Evolutionary conservation across 64 coral and sea anemone genomes (phyloP).

Genomic region (Platygyra sinensis): DNA sequence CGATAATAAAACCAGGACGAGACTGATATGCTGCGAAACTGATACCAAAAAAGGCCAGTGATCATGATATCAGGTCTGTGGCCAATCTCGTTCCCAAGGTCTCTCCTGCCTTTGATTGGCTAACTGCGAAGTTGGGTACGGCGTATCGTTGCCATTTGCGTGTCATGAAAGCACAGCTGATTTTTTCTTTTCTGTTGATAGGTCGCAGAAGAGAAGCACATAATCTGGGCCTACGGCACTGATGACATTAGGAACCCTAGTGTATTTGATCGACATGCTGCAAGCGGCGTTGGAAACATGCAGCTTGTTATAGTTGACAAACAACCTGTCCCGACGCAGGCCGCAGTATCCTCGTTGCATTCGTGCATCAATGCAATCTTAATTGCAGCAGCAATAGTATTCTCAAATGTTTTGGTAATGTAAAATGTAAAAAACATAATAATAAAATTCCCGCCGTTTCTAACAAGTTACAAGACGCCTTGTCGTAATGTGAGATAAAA

Average conservation of each 20-base stretch:
- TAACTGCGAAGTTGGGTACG: too few relatives aligned
- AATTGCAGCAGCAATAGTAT: not conserved
- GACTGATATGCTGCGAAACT: too few relatives aligned
- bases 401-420: not conserved
- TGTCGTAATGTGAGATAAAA: too few relatives aligned
- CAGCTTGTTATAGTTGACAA: not conserved
- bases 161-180: not conserved
- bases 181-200: not conserved
- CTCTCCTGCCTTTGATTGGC: not conserved
- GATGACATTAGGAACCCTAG: not conserved
- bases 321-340: not conserved
- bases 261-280: not conserved
- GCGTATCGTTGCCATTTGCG: too few relatives aligned
- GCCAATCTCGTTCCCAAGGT: too few relatives aligned
- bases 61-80: too few relatives aligned
- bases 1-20: too few relatives aligned
- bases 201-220: not conserved
- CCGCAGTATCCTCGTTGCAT: not conserved
- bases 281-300: not conserved
- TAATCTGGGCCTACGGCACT: not conserved
- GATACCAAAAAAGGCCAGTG: too few relatives aligned
- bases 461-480: too few relatives aligned
- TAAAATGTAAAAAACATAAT: not conserved
- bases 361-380: not conserved
- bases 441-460: not conserved